These are phyloP conservation scores for Micropterix aruncella DNA, from an alignment of 2,888 invertebrate genomes.

Conservation along the genomic window DNA sequence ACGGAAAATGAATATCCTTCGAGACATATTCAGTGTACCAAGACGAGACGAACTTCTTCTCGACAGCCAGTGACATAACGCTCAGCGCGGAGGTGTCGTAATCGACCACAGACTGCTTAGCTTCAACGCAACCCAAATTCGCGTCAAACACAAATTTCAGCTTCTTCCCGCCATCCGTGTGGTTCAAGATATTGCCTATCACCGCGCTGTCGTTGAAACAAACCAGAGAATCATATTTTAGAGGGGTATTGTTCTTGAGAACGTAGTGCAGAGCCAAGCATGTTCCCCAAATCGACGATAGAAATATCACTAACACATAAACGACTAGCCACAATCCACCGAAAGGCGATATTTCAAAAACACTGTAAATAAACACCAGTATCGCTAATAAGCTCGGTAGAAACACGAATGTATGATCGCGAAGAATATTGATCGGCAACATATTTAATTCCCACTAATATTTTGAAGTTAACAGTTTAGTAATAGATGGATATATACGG, in stretches of 20 bases:
- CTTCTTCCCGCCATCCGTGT: slow-evolving; percentile 17
- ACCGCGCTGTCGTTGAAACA: slow-evolving; percentile 21
- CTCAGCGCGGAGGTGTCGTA: slow-evolving; percentile 34
- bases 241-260: slow-evolving; percentile 34
- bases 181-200: slow-evolving; percentile 16
- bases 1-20: slow-evolving; percentile 34
- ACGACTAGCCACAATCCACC: slow-evolving; percentile 30
- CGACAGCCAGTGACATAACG: slow-evolving; percentile 31
- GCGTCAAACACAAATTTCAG: slow-evolving; percentile 7
- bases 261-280: slow-evolving; percentile 39
- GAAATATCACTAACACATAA: slow-evolving; percentile 26
- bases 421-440: background rate
- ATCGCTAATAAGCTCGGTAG: background rate
- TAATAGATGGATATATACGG: too few relatives aligned
- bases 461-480: too few relatives aligned
- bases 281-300: slow-evolving; percentile 31
- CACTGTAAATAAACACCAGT: background rate
- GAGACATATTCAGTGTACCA: slow-evolving; percentile 35
- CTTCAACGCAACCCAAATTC: slow-evolving; percentile 15
- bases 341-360: slow-evolving; percentile 20
- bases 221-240: slow-evolving; percentile 27
- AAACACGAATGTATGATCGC: background rate
- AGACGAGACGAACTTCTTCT: slow-evolving; percentile 30
- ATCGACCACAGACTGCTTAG: slow-evolving; percentile 14
- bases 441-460: too few relatives aligned